Base-by-base conservation (phyloP, 30 jellyfish, hydroid and myxozoan genomes). In the Catostylus mosaicus region DNA sequence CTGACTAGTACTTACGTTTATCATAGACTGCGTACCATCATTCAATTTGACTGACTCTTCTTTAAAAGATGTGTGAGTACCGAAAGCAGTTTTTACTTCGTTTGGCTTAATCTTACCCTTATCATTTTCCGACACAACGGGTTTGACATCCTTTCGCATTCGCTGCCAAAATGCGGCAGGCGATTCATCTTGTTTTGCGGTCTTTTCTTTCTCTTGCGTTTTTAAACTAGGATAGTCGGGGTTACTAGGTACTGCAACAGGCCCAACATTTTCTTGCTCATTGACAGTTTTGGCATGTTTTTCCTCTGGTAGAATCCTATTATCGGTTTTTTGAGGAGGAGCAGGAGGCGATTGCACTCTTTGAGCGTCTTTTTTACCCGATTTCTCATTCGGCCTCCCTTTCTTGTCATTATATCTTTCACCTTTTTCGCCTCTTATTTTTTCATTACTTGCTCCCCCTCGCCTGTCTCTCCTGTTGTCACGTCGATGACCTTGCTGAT, bases 131-230 rank as follows among this genome's bases (percentile, higher is more conserved):
- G 20, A 48, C 14, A 9, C 23, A 48, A 7, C 20, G 63, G 54
- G 54, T 24, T 34, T 33, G 26, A 26, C 46, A 14, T 31, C 38
- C 70, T 84, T 75, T 20, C 94, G 75, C 97, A 89, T 89, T 65
- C 97, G 82, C 30, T 43, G 77, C 94, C 94, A 89, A 75, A 89
- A 89, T 10, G 94, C 97, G 3, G 97, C 97, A 2, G 97, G 73
- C 10, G 87, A 8, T 70, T 89, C 97, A 62, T 85, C 88, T 31
- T 54, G 91, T 67, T 89, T 81, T 14, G 94, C 97, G 0, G 87
- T 85, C 48, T 81, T 82, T 67, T 73, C 88, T 63, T 85, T 67
- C 23, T 67, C 91, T n/a, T 73, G 77, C 29, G 50, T 47, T 8
- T 56, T 40, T 3, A 65, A 34, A 10, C 31, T 20, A 23, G 86